Conservation (phyloP, 2,797 vertebrate species). For the Dicrostonyx torquatus region DNA sequence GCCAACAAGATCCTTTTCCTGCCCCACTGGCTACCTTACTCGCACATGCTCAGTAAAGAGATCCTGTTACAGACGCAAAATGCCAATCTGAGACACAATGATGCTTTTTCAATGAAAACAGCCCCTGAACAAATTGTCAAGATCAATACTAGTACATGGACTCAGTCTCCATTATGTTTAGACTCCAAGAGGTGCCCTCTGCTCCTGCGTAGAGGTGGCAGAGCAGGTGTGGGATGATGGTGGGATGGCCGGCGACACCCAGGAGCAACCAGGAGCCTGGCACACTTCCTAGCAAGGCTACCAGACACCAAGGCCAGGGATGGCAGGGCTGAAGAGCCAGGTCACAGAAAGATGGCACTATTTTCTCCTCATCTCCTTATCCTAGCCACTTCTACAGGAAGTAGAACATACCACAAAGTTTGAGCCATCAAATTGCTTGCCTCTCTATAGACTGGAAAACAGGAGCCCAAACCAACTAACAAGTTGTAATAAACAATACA, state of each 20-base stretch:
- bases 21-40: background rate
- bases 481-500: fast-evolving
- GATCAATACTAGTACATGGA: background rate
- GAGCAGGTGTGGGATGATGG: background rate
- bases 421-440: background rate
- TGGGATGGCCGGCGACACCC: fast-evolving
- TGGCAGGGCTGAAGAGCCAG: background rate
- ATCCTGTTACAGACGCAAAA: background rate
- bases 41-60: background rate
- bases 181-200: background rate
- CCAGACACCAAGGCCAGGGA: background rate
- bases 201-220: background rate
- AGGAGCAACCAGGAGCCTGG: background rate
- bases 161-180: background rate
- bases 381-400: background rate
- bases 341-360: background rate
- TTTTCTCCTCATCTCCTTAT: too few species aligned
- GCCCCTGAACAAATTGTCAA: constrained; percentile 36
- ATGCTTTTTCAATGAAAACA: background rate
- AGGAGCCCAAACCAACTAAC: background rate
- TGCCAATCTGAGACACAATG: background rate
- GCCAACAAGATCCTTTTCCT: background rate
- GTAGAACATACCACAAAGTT: background rate
- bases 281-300: background rate
- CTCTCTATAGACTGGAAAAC: background rate